Base-by-base conservation (phyloP, 2,888 invertebrate genomes). In the Phortica okadai region DNA sequence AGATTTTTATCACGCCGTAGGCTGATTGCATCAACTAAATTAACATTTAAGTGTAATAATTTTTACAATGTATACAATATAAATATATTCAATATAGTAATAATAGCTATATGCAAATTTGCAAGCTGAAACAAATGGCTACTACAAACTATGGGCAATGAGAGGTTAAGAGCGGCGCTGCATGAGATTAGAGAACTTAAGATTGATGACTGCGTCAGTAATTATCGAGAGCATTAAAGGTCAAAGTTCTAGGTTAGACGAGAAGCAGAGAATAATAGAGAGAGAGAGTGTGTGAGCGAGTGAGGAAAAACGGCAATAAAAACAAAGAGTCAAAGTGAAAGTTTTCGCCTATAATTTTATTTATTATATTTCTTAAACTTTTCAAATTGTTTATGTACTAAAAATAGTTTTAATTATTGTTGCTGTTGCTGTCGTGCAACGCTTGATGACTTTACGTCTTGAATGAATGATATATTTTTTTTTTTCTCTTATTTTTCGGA, bases 391-490 rank as follows among this genome's bases (percentile, higher is more conserved):
- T 10, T 25, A 25, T 25, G 11, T 64, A 25, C 25, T 64, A 66
- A 66, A 66, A 66, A 66, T 66, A 66, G 25, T 62, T 62, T 62
- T 11, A 21, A 21, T 66, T 25, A 14, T 66, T 41, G 14, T 42
- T 2, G 16, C 5, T 41, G 14, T 42, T 2, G 16, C 5, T 42
- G 10, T 64, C 10, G n/a, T n/a, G 14, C n/a, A 41, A 11, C n/a
- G 42, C n/a, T 66, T 66, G 66, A 11, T 41, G 62, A 62, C 62
- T 21, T 66, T 66, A 11, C 10, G 66, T 66, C 42, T 66, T 66
- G 66, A 25, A 66, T 66, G 66, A 66, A 66, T 11, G 66, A 41
- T 11, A 33, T 16, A 42, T 44, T 16, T 10, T 59, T 16, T 10
- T 59, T 62, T 44, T 73, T n/a, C 16, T 42, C 14, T 54, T 54